Percentiles rank a stretch among this genome's conserved stretches.
phyloP scores from a whole-genome alignment of 2,797 vertebrate species.

The Pelodytes ibericus region DNA sequence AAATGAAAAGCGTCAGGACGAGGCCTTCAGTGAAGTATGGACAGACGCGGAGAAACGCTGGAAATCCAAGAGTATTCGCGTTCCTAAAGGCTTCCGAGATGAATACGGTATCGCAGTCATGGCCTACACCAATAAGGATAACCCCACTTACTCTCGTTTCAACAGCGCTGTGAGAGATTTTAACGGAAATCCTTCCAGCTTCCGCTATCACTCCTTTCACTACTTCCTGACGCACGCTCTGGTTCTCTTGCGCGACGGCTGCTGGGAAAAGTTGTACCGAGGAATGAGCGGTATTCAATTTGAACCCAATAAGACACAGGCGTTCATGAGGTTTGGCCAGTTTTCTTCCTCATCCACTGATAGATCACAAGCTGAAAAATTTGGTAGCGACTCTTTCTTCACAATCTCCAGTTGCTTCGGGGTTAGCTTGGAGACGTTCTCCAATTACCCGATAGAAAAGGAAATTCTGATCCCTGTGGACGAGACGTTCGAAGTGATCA shows the following conservation, averaged over 20 bases:
- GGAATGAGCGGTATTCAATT: conserved; percentile 35
- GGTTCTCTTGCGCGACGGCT: conserved; percentile 62
- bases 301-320: conserved; percentile 16
- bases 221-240: conserved; percentile 69
- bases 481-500: conserved; percentile 65
- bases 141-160: conserved; percentile 50
- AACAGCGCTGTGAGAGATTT: conserved; percentile 57
- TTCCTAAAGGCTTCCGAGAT: conserved; percentile 60
- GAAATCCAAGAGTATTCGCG: conserved; percentile 20
- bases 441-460: conserved; percentile 59
- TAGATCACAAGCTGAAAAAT: conserved; percentile 50
- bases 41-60: conserved; percentile 56
- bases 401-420: conserved; percentile 66
- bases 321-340: conserved; percentile 63
- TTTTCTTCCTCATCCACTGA: conserved; percentile 63
- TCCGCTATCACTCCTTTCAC: conserved; percentile 69
- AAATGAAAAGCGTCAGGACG: conserved; percentile 55
- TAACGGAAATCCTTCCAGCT: conserved; percentile 57
- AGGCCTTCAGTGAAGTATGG: conserved; percentile 57
- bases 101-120: conserved; percentile 58
- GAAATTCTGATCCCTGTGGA: conserved; percentile 69
- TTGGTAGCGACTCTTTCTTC: conserved; percentile 63
- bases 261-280: conserved; percentile 31
- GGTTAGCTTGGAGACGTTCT: conserved; percentile 61
- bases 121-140: conserved; percentile 60